Percentiles rank a stretch among this genome's conserved stretches.
Evolutionary conservation across 2,113 vertebrate species (phyloP).

Genomic region (Patagioenas fasciata): DNA sequence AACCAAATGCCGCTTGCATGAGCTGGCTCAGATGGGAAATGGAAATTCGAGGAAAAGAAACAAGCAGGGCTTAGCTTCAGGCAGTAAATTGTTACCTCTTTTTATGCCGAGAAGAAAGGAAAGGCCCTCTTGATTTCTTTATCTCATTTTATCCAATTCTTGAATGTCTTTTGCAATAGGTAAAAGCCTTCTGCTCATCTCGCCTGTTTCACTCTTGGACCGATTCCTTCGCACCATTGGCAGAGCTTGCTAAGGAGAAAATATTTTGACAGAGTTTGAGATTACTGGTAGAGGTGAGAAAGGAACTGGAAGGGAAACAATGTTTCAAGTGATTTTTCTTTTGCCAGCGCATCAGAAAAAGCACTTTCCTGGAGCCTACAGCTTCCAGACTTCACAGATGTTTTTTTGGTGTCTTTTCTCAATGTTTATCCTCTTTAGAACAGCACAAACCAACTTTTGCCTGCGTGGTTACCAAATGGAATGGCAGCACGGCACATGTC

Average conservation of each 20-base stretch:
- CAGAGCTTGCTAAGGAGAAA: slow-evolving; percentile 31
- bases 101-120: background rate
- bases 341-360: slow-evolving; percentile 12
- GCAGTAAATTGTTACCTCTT: background rate
- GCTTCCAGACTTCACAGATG: background rate
- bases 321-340: background rate
- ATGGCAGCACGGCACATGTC: background rate
- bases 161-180: slow-evolving; percentile 9
- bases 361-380: background rate
- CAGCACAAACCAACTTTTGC: background rate
- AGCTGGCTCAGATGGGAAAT: background rate
- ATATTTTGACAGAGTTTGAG: slow-evolving; percentile 60
- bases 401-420: background rate
- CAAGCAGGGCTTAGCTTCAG: background rate
- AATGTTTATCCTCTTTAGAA: background rate
- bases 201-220: slow-evolving; percentile 10
- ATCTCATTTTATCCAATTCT: background rate
- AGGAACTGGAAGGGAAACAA: slow-evolving; percentile 38
- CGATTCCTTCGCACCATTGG: background rate
- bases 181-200: slow-evolving; percentile 40
- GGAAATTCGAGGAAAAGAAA: background rate
- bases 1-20: background rate
- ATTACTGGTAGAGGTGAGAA: slow-evolving; percentile 30
- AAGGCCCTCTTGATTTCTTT: background rate
- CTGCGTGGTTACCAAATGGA: background rate